phyloP scores from a whole-genome alignment of 2,113 vertebrate species.

The Tichodroma muraria region DNA sequence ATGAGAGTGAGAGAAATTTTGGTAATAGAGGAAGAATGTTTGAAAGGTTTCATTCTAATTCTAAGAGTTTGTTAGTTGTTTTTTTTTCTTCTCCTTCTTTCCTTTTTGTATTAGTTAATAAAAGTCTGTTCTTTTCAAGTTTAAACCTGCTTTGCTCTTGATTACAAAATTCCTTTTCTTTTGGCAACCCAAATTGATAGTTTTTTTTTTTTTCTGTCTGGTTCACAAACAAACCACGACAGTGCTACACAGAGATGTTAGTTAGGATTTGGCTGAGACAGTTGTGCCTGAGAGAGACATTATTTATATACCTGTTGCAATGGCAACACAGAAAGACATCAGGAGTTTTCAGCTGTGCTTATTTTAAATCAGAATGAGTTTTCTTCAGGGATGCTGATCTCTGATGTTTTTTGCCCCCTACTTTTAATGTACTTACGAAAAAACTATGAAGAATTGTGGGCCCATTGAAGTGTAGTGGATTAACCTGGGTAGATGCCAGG shows the following conservation, averaged over 20 bases:
- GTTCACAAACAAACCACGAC: no score
- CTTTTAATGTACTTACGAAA: background rate
- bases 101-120: no score
- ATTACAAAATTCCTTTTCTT: no score
- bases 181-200: no score
- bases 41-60: no score
- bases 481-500: background rate
- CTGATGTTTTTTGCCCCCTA: background rate
- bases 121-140: no score
- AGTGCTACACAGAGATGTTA: background rate
- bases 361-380: background rate
- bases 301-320: background rate
- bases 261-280: background rate
- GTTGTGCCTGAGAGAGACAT: background rate
- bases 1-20: no score
- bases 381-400: background rate
- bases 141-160: no score
- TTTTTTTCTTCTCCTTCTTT: no score
- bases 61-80: no score
- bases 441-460: background rate
- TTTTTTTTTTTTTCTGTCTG: no score
- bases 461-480: background rate
- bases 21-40: no score
- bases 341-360: background rate
- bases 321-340: background rate